Evolutionary conservation across 1,140 invertebrate genomes (phyloP), one percentile per base, ranked within the genome.

Genomic region (Contarinia nasturtii): DNA sequence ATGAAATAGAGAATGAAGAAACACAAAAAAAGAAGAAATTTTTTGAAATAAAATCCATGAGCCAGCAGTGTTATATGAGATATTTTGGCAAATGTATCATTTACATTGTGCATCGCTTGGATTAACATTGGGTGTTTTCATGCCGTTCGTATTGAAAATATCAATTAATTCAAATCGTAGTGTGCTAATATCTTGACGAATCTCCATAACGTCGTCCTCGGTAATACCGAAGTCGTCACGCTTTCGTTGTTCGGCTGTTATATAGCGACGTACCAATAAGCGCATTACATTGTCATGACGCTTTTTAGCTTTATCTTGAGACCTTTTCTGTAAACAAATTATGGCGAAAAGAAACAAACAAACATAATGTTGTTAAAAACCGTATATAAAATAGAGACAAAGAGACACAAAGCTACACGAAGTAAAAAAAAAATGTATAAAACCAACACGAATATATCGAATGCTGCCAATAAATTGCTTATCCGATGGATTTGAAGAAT

Each of bases 191-290:
- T 94, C 89, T 51, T 94, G 90, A 56, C 92, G 79, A 50, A 96
- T 89, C 69, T 96, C 92, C 72, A 91, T 92, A 36, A 96, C 82
- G 60, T 96, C 90, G 63, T 96, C 91, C 57, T 95, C 90, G 0
- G 86, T 93, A 5, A 95, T 86, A 7, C 82, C 82, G 48, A 76
- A 80, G 27, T 87, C 83, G 56, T 90, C 83, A 38, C 80, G 68
- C 50, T 82, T 83, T 21, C 78, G 65, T 60, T 91, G 86, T 59
- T 88, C 86, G 1, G 79, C 75, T 0, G 82, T 87, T 1, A 91
- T 77, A 61, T 86, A 91, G 3, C 86, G 71, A 17, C 85, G 68
- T 10, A 90, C 77, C 42, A 90, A 64, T 27, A 84, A 66, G 49
- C 79, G 70, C 79, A 89, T 86, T 7, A 88, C 77, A 5, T 72